Conservation (phyloP, 2,888 invertebrate species). For the Alviniconcha strummeri region DNA sequence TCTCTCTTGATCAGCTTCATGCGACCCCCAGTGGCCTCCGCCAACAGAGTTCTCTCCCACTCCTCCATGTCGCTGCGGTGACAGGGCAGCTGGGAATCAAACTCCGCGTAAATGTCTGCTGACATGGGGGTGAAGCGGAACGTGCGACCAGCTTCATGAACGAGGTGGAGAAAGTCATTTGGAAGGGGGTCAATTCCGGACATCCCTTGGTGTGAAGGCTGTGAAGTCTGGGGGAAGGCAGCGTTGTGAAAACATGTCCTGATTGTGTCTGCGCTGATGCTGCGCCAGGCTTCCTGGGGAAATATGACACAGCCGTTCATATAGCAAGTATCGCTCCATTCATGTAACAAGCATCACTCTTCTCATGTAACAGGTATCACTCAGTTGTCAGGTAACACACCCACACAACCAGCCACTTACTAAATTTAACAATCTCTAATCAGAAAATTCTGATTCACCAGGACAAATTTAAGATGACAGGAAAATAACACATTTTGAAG, state of each 20-base stretch:
- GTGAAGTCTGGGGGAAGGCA: conserved; percentile 15
- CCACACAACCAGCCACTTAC: too few species aligned
- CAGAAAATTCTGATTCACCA: too few species aligned
- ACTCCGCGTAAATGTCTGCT: conserved; percentile 35
- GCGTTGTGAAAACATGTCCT: conserved; percentile 19
- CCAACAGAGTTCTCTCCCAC: conserved; percentile 36
- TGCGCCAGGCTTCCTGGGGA: conserved; percentile 29
- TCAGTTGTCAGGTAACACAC: too few species aligned
- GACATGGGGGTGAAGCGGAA: conserved; percentile 39
- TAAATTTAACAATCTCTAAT: too few species aligned
- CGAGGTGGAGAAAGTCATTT: conserved; percentile 25
- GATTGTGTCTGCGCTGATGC: conserved; percentile 22
- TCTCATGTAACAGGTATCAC: too few species aligned
- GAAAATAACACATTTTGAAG: too few species aligned
- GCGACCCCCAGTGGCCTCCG: conserved; percentile 21
- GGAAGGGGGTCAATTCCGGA: conserved; percentile 6
- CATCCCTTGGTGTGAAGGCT: not conserved
- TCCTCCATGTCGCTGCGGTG: conserved; percentile 33
- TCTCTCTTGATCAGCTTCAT: conserved; percentile 33
- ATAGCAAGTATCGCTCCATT: not conserved
- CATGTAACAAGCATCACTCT: too few species aligned
- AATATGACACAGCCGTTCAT: not conserved
- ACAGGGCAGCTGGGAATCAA: conserved; percentile 39
- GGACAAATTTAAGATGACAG: too few species aligned
- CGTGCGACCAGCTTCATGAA: conserved; percentile 31